Conservation (phyloP, 2,797 vertebrate species). For the Simalia tracyae region DNA sequence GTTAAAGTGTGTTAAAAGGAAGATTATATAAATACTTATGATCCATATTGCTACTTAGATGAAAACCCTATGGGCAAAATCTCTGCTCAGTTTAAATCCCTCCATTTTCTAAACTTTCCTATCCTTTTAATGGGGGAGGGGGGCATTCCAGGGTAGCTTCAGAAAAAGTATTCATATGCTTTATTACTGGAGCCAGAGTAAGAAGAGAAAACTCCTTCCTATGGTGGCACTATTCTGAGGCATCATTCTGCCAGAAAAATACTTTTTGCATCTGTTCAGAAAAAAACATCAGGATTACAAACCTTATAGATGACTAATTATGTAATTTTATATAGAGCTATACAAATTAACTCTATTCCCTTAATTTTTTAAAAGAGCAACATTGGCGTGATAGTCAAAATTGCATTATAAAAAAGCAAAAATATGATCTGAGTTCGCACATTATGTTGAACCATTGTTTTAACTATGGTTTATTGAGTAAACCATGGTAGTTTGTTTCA, state of each 20-base stretch:
- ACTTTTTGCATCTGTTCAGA: not conserved
- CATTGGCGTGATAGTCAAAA: not conserved
- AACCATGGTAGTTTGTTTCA: not conserved
- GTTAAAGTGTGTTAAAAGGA: not conserved
- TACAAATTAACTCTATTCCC: not conserved
- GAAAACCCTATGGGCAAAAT: not conserved
- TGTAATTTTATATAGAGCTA: not conserved
- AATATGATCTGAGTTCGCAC: not conserved
- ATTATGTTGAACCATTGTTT: not conserved
- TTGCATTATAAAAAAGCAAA: not conserved
- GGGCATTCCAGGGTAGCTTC: not conserved
- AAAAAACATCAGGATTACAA: not conserved
- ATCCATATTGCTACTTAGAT: not conserved
- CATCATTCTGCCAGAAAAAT: not conserved
- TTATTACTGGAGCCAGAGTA: not conserved
- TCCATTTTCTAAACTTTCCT: not conserved
- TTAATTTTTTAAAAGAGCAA: not conserved
- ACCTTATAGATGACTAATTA: not conserved
- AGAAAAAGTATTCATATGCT: not conserved
- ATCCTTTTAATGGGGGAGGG: not conserved
- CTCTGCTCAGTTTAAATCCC: not conserved
- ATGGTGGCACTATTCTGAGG: not conserved
- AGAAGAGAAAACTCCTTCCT: not conserved
- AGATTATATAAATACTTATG: not conserved
- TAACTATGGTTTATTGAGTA: not conserved